Evolutionary conservation across 2,797 vertebrate species (phyloP), one percentile per base, ranked within the genome.

Genomic region (Mionectes olivaceus): DNA sequence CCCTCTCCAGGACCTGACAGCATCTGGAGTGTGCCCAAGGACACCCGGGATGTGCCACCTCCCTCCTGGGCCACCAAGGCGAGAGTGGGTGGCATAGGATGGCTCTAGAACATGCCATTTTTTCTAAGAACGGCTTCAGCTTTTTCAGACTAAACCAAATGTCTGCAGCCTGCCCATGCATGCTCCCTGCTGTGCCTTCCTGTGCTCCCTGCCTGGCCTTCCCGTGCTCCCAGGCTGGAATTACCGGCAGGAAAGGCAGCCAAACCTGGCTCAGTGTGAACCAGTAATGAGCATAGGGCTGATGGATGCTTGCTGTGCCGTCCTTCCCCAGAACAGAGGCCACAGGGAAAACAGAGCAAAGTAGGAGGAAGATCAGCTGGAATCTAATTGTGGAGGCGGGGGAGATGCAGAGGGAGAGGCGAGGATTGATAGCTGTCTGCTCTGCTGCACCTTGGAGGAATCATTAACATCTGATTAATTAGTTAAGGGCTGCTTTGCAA

Each of bases 381-480:
- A 85, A 89, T 85, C 56, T 95, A 93, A 96, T 94, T 93, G 94
- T 70, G 73, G 92, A 92, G 95, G 93, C 47, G 94, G 93, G 53
- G 81, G 96, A 95, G 92, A 74, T 83, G 80, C 53, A 16, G 27
- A 63, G 83, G 70, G 78, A 79, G 91, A 91, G 82, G 93, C 25
- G 17, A 74, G 89, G 92, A 93, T 92, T 92, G 96, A 96, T 91
- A 92, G 96, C 93, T 95, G 94, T 57, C 93, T 93, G 94, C 76
- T 92, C 95, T 18, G 93, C 93, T 92, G 90, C 92, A 81, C 95
- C 93, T 87, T 93, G 32, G 93, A 95, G 94, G 91, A 93, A 83
- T 97, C 93, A 95, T 97, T 95, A 97, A 92, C 95, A 96, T 95
- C 90, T 95, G 94, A 96, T 96, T 96, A 94, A 95, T 96, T 96